A percentile compares a stretch with the other conserved stretches of the same genome.
Conservation (phyloP, 2,797 vertebrate species). For the Choloepus didactylus region DNA sequence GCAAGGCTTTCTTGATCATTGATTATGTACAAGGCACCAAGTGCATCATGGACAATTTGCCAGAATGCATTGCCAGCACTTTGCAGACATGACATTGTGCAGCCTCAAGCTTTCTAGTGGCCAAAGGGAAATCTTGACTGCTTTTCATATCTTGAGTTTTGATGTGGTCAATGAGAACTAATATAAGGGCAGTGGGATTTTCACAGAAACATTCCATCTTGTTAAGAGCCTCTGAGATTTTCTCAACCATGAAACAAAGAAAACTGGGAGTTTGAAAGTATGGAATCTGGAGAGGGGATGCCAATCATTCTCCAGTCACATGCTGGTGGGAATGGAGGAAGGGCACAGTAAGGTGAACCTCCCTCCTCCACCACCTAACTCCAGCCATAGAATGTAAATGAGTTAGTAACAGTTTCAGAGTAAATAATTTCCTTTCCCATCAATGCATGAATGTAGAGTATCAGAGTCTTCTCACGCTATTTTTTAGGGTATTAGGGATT, state of each 20-base stretch:
- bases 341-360: background rate
- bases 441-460: slow-evolving; percentile 71
- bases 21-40: background rate
- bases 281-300: background rate
- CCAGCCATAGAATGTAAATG: background rate
- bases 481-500: slow-evolving; percentile 67
- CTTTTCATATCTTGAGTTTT: slow-evolving; percentile 47
- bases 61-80: background rate
- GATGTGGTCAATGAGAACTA: slow-evolving; percentile 24
- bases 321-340: background rate
- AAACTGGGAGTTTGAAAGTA: background rate
- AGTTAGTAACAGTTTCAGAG: slow-evolving; percentile 49
- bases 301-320: background rate
- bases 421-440: slow-evolving; percentile 54
- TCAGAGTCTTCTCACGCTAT: slow-evolving; percentile 32
- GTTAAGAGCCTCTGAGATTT: slow-evolving; percentile 49
- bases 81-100: background rate
- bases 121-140: slow-evolving; percentile 58
- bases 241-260: slow-evolving; percentile 40
- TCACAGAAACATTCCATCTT: slow-evolving; percentile 54
- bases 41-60: background rate
- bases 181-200: background rate
- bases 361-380: background rate
- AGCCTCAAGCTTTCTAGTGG: slow-evolving; percentile 54
- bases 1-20: slow-evolving; percentile 55